Evolutionary conservation across 2,797 vertebrate species (phyloP).

Genomic region (Smutsia temminckii): DNA sequence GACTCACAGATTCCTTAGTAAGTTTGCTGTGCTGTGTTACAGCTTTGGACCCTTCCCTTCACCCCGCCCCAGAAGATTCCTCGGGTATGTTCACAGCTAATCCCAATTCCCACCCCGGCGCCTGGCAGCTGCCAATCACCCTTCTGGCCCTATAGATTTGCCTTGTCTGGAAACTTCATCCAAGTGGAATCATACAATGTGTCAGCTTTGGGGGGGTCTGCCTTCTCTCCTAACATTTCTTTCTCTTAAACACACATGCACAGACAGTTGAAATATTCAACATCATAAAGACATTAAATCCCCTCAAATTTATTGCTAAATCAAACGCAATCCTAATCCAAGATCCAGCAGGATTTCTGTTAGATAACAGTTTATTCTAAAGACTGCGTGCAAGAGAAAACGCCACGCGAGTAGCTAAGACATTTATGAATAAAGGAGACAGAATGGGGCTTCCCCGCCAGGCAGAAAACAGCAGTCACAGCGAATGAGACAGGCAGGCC

Average conservation of each 20-base stretch:
- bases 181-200: neutral
- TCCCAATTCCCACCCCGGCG: neutral
- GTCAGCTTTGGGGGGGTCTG: neutral
- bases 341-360: neutral
- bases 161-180: neutral
- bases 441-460: no score
- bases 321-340: neutral
- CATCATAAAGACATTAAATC: neutral
- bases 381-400: neutral
- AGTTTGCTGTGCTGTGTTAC: accelerated
- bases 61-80: accelerated
- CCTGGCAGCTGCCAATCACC: neutral
- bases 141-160: accelerated
- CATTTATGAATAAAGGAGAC: no score
- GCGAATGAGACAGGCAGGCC: neutral
- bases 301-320: neutral
- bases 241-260: neutral
- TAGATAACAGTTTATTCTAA: neutral
- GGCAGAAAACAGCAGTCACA: neutral
- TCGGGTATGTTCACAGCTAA: accelerated
- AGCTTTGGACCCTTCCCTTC: accelerated
- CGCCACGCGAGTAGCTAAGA: neutral
- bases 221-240: neutral
- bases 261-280: neutral
- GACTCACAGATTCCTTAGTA: neutral